These are phyloP conservation scores for Aptenodytes forsteri DNA, from an alignment of 2,113 vertebrate genomes.

Conservation along the genomic window DNA sequence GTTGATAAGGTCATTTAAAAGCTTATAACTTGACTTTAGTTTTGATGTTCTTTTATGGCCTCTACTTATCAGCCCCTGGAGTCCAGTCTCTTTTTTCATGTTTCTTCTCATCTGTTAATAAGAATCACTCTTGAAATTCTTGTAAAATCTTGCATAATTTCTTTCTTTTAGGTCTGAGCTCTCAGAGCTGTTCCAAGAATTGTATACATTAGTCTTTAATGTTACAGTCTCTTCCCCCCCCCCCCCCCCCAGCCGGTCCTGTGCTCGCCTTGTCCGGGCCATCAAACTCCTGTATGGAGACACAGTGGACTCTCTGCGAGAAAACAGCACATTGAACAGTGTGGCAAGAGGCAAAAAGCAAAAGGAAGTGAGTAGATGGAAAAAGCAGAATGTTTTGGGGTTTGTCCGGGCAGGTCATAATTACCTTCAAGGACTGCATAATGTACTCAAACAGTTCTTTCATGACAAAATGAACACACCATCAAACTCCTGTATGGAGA, in stretches of 20 bases:
- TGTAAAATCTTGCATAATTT: background rate
- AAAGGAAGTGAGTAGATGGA: too few relatives aligned
- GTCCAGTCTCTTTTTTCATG: background rate
- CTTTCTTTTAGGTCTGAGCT: background rate
- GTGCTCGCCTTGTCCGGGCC: too few relatives aligned
- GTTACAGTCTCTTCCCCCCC: background rate
- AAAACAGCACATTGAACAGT: too few relatives aligned
- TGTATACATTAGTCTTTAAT: background rate
- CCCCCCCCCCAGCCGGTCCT: too few relatives aligned
- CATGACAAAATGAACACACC: too few relatives aligned
- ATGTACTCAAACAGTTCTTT: too few relatives aligned
- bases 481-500: conserved; percentile 96
- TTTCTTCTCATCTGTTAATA: background rate
- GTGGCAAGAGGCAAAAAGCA: too few relatives aligned
- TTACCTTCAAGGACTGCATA: too few relatives aligned
- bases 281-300: too few relatives aligned
- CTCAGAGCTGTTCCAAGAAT: background rate
- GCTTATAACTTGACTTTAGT: background rate
- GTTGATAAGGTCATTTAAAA: background rate
- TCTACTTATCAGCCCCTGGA: background rate
- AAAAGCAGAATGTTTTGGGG: too few relatives aligned
- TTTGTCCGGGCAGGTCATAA: too few relatives aligned
- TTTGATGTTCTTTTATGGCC: background rate
- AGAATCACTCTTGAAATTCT: background rate
- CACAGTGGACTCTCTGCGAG: too few relatives aligned